A percentile compares a stretch with the other conserved stretches of the same genome.
phyloP scores from a whole-genome alignment of 2,797 vertebrate species.

The Propithecus perrieri region DNA sequence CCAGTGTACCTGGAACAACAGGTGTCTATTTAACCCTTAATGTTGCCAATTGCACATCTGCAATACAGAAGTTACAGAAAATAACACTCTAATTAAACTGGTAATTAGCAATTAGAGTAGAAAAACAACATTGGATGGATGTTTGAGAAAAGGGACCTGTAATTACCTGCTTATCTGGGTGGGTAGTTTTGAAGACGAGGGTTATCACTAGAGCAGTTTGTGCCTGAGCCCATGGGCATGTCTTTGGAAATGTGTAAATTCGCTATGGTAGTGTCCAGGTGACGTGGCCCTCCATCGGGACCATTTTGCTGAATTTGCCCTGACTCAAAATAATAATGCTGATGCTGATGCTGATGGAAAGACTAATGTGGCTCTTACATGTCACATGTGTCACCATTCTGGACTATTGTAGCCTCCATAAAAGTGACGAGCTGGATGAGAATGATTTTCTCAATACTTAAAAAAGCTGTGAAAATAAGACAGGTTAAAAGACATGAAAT shows the following conservation, averaged over 20 bases:
- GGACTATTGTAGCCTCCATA: not conserved
- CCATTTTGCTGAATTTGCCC: not conserved
- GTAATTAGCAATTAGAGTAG: not conserved
- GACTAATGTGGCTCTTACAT: not conserved
- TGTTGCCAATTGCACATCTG: not conserved
- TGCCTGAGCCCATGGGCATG: not conserved
- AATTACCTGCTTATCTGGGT: not conserved
- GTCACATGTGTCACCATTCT: not conserved
- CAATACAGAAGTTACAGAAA: not conserved
- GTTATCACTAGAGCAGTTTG: not conserved
- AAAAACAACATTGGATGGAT: not conserved
- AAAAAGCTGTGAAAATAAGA: constrained; percentile 21
- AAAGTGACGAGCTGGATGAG: not conserved
- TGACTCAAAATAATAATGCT: not conserved
- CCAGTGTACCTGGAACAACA: not conserved
- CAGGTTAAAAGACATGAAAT: not conserved
- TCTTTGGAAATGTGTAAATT: not conserved
- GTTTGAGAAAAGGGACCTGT: not conserved
- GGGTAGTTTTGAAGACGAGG: not conserved
- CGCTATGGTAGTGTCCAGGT: not conserved
- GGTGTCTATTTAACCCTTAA: not conserved
- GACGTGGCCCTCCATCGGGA: not conserved
- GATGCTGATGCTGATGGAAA: not conserved
- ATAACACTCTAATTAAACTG: not conserved
- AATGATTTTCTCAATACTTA: constrained; percentile 10